Percentiles rank a stretch among this genome's conserved stretches.
Conservation (phyloP, 2,797 vertebrate genomes). For the Neostethus bicornis region DNA sequence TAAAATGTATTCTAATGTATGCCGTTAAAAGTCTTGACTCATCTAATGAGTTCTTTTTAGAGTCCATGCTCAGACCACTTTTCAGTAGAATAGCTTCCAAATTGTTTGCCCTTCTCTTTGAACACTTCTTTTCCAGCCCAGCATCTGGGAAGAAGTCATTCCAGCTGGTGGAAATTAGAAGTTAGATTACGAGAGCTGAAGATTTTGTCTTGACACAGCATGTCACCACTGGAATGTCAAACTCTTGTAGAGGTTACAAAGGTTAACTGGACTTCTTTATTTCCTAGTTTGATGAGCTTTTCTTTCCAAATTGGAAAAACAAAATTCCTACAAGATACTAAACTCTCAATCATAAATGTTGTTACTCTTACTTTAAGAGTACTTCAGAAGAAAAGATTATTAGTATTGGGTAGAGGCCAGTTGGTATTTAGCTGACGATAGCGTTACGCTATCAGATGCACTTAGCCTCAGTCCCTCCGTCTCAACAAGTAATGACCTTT, state of each 20-base stretch:
- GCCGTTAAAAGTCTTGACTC: background rate
- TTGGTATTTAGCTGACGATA: too few relatives aligned
- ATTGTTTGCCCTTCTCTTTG: conserved; percentile 25
- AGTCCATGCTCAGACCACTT: background rate
- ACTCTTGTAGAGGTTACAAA: conserved; percentile 3
- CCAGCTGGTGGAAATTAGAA: conserved; percentile 71
- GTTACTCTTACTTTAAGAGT: too few relatives aligned
- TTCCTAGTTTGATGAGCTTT: conserved; percentile 16
- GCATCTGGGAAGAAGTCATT: conserved; percentile 64
- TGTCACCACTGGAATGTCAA: conserved; percentile 69
- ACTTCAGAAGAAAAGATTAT: too few relatives aligned
- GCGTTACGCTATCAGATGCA: too few relatives aligned
- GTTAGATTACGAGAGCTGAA: conserved; percentile 43
- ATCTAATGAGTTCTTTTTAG: too few relatives aligned
- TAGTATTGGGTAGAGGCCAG: too few relatives aligned
- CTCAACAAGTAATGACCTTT: too few relatives aligned
- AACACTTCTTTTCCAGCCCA: conserved; percentile 32
- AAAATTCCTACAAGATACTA: too few relatives aligned
- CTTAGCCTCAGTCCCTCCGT: too few relatives aligned
- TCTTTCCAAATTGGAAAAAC: too few relatives aligned
- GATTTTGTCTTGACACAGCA: conserved; percentile 58
- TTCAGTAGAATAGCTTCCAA: conserved; percentile 8
- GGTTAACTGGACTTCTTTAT: conserved; percentile 1
- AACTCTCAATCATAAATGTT: too few relatives aligned
- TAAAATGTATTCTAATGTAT: conserved; percentile 11